phyloP scores from a whole-genome alignment of 2,888 invertebrate genomes.

The Spatulosminthurus flaviceps region DNA sequence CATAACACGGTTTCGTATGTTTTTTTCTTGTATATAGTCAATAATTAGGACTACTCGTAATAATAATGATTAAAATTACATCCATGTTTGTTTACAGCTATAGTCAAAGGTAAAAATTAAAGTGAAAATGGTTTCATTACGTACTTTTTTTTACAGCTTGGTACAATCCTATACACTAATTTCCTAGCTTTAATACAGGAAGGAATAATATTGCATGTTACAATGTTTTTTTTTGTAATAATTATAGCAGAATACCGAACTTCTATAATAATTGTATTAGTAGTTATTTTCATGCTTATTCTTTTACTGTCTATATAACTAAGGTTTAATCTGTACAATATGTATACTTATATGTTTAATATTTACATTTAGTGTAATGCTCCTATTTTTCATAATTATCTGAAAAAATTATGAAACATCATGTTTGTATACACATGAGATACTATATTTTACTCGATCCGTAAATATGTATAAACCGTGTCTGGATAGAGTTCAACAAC shows the following conservation, averaged over 20 bases:
- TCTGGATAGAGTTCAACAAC: neutral
- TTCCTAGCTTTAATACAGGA: slow-evolving; percentile 15
- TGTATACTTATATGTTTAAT: no score
- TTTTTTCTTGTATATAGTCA: no score
- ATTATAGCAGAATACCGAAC: slow-evolving; percentile 4
- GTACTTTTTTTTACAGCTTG: slow-evolving; percentile 5
- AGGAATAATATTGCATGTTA: slow-evolving; percentile 28
- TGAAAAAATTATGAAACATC: slow-evolving; percentile 16
- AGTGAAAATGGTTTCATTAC: slow-evolving; percentile 4
- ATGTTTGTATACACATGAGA: neutral
- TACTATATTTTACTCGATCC: neutral
- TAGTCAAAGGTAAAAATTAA: slow-evolving; percentile 23
- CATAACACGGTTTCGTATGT: no score
- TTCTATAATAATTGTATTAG: neutral
- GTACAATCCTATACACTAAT: neutral
- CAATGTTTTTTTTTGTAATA: slow-evolving; percentile 22
- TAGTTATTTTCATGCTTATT: neutral
- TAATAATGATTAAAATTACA: slow-evolving; percentile 6
- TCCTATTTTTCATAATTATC: neutral
- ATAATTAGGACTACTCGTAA: no score
- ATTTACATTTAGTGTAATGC: neutral
- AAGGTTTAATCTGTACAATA: no score
- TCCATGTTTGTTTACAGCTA: neutral
- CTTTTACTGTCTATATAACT: no score
- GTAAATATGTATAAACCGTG: neutral